phyloP scores from a whole-genome alignment of 2,888 invertebrate species.

The Sesamia inferens region DNA sequence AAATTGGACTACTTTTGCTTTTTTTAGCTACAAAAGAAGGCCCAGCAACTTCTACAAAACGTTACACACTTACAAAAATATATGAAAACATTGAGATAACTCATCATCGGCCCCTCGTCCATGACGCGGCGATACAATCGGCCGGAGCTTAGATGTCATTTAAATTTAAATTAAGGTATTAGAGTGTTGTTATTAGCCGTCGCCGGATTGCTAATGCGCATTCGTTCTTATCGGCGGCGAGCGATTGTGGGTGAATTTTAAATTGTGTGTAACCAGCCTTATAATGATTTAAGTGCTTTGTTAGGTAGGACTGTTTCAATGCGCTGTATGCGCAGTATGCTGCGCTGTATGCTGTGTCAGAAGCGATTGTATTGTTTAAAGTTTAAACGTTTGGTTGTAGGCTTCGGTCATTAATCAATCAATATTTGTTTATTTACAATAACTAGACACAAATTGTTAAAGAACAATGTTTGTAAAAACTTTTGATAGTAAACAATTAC shows the following conservation, averaged over 20 bases:
- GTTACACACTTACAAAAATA: conserved; percentile 30
- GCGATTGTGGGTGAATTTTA: conserved; percentile 75
- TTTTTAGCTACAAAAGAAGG: background rate
- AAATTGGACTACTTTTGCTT: background rate
- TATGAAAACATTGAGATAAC: conserved; percentile 53
- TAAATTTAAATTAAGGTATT: conserved; percentile 90
- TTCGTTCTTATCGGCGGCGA: conserved; percentile 72
- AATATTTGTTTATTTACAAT: too few relatives aligned
- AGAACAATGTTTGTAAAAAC: too few relatives aligned
- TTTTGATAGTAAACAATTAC: too few relatives aligned
- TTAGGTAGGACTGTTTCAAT: conserved; percentile 50
- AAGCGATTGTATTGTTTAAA: conserved; percentile 40
- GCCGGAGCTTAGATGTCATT: conserved; percentile 84
- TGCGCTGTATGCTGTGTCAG: too few relatives aligned
- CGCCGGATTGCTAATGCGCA: conserved; percentile 66
- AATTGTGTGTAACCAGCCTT: conserved; percentile 69
- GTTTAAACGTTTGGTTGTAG: conserved; percentile 19
- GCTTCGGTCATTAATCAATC: conserved; percentile 12
- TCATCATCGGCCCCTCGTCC: conserved; percentile 54
- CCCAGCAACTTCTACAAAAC: conserved; percentile 12
- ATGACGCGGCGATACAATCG: conserved; percentile 79
- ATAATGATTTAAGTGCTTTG: conserved; percentile 60
- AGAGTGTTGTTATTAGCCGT: conserved; percentile 75
- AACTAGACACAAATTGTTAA: too few relatives aligned
- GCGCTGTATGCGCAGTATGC: too few relatives aligned